Conservation (phyloP, 2,888 invertebrate species). For the Lasioglossum oenotherae region DNA sequence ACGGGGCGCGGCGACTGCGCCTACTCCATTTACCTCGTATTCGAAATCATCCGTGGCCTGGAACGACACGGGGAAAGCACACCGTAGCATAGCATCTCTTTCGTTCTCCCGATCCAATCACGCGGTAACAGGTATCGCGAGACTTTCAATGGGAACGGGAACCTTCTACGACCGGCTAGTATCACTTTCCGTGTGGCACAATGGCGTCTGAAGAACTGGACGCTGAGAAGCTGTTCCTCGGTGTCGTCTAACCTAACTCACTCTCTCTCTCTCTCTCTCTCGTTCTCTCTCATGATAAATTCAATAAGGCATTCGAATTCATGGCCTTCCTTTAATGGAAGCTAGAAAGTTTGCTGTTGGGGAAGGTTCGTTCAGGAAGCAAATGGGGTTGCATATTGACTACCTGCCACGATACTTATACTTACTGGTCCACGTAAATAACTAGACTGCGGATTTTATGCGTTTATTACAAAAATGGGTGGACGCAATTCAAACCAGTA, state of each 20-base stretch:
- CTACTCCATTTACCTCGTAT: conserved; percentile 24
- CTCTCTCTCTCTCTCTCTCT: background rate
- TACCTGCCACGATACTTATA: background rate
- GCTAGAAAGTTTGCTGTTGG: background rate
- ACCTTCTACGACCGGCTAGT: background rate
- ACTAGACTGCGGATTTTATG: too few relatives aligned
- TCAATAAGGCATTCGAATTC: background rate
- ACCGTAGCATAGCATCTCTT: background rate
- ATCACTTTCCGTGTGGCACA: conserved; percentile 2
- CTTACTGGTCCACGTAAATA: background rate
- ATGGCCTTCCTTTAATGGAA: background rate
- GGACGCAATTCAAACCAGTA: too few relatives aligned
- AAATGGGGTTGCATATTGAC: background rate
- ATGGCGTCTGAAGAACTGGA: background rate
- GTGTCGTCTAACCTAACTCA: background rate
- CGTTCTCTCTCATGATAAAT: too few relatives aligned
- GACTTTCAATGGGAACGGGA: background rate
- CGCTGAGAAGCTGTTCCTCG: background rate
- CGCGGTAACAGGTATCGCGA: conserved; percentile 12
- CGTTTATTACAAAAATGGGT: too few relatives aligned
- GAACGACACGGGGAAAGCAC: background rate
- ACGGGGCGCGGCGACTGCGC: conserved; percentile 36
- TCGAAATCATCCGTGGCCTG: conserved; percentile 21
- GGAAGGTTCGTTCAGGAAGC: background rate
- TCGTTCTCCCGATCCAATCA: background rate